Base-by-base conservation (phyloP, 2,113 vertebrate genomes). In the Gambusia affinis region DNA sequence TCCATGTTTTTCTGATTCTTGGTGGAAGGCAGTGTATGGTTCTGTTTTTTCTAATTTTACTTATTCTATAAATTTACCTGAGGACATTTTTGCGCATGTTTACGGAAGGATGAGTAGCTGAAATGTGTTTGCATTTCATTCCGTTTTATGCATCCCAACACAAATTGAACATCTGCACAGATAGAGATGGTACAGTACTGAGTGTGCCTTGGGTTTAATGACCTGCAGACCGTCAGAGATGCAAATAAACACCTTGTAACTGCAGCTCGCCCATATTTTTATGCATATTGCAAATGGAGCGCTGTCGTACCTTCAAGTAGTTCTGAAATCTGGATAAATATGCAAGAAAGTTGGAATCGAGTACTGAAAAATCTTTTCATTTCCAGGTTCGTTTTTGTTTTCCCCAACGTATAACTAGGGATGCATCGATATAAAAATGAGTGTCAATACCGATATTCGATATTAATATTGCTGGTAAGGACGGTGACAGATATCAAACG, bases 21-120 rank as follows among this genome's bases (percentile, higher is more conserved):
- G 73, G 64, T 68, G 74, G 67, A 62, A 72, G 84, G 73, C 37
- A 69, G 64, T 28, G 17, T 17, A 33, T 33, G 31, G 19, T 15
- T 44, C 3, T 14, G 12, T 1, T 4, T 51, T 5, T 51, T 37
- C 35, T 7, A 57, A n/a, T 24, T 57, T 3, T 11, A n/a, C 17
- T 57, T 24, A 24, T 2, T 57, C 8, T n/a, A n/a, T 57, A 57
- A n/a, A n/a, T 57, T 57, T n/a, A n/a, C 22, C 24, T 57, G 51
- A 57, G 22, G 51, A 22, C 1, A 24, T 57, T 57, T 57, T 37
- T 37, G 22, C 7, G 51, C 8, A 57, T n/a, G 22, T 24, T 57
- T 57, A 47, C 0, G 44, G 4, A 57, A 57, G 51, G 4, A 57
- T 57, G 51, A 57, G 51, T n/a, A 10, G n/a, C 24, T 57, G 44